phyloP scores from a whole-genome alignment of 2,888 invertebrate genomes.

The Mechanitis messenoides region DNA sequence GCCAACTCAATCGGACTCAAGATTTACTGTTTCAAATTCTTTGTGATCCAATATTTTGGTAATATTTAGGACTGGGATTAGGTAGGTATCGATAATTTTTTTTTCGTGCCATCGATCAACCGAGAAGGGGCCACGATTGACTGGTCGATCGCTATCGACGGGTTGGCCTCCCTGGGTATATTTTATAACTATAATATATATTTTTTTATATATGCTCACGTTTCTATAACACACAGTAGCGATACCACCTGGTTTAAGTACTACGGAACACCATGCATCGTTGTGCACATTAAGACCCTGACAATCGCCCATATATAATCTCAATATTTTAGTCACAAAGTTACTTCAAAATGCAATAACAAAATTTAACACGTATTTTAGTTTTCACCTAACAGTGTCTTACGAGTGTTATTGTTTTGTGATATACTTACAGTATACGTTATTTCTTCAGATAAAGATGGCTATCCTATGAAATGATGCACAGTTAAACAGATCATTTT shows the following conservation, averaged over 20 bases:
- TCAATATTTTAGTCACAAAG: conserved; percentile 55
- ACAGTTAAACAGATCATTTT: conserved; percentile 87
- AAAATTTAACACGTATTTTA: conserved; percentile 54
- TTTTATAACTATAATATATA: background rate
- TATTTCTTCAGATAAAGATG: conserved; percentile 78
- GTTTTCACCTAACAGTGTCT: conserved; percentile 72
- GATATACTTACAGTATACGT: conserved; percentile 77
- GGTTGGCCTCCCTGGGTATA: background rate
- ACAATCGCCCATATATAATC: conserved; percentile 40
- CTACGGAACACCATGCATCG: conserved; percentile 68
- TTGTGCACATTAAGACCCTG: conserved; percentile 54
- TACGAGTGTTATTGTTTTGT: conserved; percentile 75
- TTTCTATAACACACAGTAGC: conserved; percentile 49
- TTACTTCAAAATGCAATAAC: conserved; percentile 49
- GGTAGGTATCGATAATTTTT: too few species aligned
- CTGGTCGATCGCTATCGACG: too few species aligned
- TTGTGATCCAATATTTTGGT: too few species aligned
- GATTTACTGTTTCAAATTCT: too few species aligned
- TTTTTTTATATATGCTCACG: conserved; percentile 31
- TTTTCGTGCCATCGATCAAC: too few species aligned
- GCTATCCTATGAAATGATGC: conserved; percentile 85
- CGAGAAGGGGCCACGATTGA: too few species aligned
- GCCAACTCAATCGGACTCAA: too few species aligned
- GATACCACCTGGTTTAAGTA: conserved; percentile 62
- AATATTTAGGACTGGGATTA: too few species aligned